Evolutionary conservation across 1,140 invertebrate genomes (phyloP).

Genomic region (Charaxes varanes): DNA sequence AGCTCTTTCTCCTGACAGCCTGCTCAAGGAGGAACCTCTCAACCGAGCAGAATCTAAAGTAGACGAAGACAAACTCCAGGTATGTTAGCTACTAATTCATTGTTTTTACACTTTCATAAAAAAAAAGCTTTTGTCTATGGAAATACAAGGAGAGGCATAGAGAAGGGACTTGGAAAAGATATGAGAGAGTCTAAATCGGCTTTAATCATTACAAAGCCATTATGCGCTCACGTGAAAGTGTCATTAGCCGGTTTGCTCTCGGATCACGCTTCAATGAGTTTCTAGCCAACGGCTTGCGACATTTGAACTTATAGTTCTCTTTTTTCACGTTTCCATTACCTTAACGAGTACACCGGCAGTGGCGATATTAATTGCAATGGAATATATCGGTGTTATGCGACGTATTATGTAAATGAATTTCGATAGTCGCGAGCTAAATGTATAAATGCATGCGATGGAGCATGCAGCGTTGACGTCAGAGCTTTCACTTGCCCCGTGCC

Average conservation of each 20-base stretch:
- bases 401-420: slow-evolving; percentile 32
- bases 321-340: slow-evolving; percentile 12
- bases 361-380: not conserved
- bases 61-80: slow-evolving; percentile 69
- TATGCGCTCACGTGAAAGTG: slow-evolving; percentile 13
- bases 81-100: too few species aligned
- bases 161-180: too few species aligned
- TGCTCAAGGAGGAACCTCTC: slow-evolving; percentile 68
- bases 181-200: too few species aligned
- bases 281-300: slow-evolving; percentile 4
- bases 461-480: slow-evolving; percentile 46
- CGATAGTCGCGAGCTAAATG: slow-evolving; percentile 15
- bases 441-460: slow-evolving; percentile 34
- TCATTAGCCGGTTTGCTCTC: slow-evolving; percentile 9
- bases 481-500: slow-evolving; percentile 43
- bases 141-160: too few species aligned
- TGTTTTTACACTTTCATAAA: too few species aligned
- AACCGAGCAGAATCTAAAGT: slow-evolving; percentile 68
- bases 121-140: too few species aligned
- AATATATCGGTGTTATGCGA: slow-evolving; percentile 16
- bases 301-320: slow-evolving; percentile 14
- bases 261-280: slow-evolving; percentile 7
- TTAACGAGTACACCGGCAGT: slow-evolving; percentile 9
- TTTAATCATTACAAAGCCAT: too few species aligned
- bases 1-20: slow-evolving; percentile 40